phyloP scores from a whole-genome alignment of 2,113 vertebrate species.

The Crotalus horridus region DNA sequence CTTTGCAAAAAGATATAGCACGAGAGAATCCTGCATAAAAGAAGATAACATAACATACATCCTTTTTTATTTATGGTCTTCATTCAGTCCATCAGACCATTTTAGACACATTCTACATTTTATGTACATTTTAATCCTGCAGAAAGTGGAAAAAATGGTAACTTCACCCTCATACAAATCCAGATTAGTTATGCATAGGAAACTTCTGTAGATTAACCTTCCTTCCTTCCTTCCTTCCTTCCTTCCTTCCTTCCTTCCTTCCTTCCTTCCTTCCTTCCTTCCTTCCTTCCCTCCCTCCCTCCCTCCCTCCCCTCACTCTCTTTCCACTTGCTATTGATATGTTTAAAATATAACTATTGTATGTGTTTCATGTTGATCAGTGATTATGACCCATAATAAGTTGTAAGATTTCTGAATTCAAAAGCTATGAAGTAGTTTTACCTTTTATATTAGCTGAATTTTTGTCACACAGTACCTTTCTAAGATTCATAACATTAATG shows the following conservation, averaged over 20 bases:
- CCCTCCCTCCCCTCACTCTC: not conserved
- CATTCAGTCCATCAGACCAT: not conserved
- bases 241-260: not conserved
- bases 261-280: no score
- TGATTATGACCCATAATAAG: constrained; percentile 25
- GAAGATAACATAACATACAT: no score
- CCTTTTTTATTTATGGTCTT: not conserved
- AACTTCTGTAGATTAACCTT: not conserved
- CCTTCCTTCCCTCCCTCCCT: not conserved
- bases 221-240: not conserved
- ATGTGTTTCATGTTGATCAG: not conserved
- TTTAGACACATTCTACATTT: not conserved
- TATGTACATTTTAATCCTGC: not conserved
- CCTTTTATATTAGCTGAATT: not conserved
- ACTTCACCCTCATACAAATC: not conserved
- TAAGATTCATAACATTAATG: not conserved
- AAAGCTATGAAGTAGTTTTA: not conserved
- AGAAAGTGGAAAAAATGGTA: not conserved
- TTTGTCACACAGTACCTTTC: not conserved
- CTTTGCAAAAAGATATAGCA: not conserved
- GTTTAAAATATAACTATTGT: not conserved
- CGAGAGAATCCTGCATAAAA: not conserved
- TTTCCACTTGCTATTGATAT: not conserved
- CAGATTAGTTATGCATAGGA: not conserved
- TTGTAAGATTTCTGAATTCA: not conserved